phyloP scores from a whole-genome alignment of 2,797 vertebrate genomes.

The Artibeus lituratus region DNA sequence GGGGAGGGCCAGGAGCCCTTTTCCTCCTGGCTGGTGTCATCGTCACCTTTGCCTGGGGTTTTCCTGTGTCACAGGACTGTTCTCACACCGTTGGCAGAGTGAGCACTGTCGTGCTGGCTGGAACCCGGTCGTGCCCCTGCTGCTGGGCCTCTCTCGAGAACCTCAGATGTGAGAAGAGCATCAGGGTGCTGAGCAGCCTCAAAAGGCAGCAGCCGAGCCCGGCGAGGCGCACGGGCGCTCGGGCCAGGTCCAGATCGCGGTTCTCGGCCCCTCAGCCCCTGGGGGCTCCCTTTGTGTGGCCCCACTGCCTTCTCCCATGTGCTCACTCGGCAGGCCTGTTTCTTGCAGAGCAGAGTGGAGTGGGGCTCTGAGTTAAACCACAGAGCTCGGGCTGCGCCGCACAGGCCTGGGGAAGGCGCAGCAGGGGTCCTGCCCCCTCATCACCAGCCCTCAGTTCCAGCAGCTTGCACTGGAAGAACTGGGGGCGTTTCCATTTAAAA shows the following conservation, averaged over 20 bases:
- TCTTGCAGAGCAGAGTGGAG: not conserved
- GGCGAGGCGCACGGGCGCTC: fast-evolving
- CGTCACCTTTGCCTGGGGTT: not conserved
- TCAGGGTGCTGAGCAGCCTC: not conserved
- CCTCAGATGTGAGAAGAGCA: not conserved
- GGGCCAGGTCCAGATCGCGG: not conserved
- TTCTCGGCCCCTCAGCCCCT: not conserved
- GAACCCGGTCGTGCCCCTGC: not conserved
- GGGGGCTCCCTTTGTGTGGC: not conserved
- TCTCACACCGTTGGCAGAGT: not conserved
- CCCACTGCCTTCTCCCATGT: fast-evolving
- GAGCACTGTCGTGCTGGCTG: not conserved
- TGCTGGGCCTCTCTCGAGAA: not conserved
- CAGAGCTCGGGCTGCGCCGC: fast-evolving
- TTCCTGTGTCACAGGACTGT: not conserved
- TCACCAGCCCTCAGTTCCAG: not conserved
- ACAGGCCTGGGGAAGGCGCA: too few species aligned
- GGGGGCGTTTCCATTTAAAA: not conserved
- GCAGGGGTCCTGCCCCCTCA: not conserved
- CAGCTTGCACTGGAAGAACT: not conserved
- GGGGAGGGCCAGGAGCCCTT: too few species aligned
- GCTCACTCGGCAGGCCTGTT: not conserved
- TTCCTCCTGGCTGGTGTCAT: not conserved
- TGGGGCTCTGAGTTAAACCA: not conserved
- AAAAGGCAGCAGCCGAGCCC: not conserved